A percentile compares a stretch with the other conserved stretches of the same genome.
phyloP scores from a whole-genome alignment of 2,797 vertebrate genomes.

The Pristis pectinata region DNA sequence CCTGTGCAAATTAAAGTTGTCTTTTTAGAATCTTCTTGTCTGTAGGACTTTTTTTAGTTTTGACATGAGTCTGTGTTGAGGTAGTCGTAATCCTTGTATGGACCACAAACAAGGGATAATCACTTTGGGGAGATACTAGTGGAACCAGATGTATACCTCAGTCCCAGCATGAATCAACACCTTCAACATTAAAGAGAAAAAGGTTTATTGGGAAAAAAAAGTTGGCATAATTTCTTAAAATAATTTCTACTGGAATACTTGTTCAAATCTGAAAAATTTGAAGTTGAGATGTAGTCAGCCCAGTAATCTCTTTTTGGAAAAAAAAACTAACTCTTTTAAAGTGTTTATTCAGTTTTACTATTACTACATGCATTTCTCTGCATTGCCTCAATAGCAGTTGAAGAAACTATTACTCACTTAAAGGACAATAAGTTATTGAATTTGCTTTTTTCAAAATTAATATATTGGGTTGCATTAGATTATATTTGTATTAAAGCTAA shows the following conservation, averaged over 20 bases:
- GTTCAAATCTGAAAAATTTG: neutral
- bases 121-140: neutral
- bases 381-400: neutral
- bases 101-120: neutral
- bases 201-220: too few relatives aligned
- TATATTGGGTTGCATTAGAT: neutral
- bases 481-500: neutral
- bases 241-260: neutral
- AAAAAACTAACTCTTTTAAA: neutral
- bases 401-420: neutral
- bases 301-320: neutral
- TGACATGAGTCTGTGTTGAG: neutral
- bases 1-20: neutral
- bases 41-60: neutral
- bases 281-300: neutral
- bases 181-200: neutral
- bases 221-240: neutral
- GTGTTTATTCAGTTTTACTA: neutral
- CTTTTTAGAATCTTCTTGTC: too few relatives aligned
- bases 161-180: neutral
- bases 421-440: neutral
- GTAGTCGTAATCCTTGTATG: neutral
- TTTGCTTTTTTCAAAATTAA: neutral
- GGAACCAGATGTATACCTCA: neutral
- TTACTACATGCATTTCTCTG: neutral